Conservation (phyloP, 2,113 vertebrate genomes). For the Xyliphius kryptos region DNA sequence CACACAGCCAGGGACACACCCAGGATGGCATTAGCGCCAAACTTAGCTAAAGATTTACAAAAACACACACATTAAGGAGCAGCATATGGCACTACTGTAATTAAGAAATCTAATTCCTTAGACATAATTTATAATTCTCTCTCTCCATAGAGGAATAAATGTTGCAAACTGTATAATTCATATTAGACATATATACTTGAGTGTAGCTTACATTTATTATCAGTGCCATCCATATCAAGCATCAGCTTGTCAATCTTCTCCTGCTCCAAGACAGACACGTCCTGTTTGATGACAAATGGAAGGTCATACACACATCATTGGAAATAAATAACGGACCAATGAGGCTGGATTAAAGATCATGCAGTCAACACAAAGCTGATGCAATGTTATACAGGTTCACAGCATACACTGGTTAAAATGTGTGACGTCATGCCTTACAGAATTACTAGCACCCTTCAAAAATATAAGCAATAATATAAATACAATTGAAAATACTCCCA, state of each 20-base stretch:
- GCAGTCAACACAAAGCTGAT: slow-evolving; percentile 17
- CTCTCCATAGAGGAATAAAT: no score
- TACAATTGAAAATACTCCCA: background rate
- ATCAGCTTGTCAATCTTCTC: slow-evolving; percentile 93
- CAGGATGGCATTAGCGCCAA: no score
- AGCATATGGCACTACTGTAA: no score
- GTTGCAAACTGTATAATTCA: no score
- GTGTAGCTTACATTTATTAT: slow-evolving; percentile 94
- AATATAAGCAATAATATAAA: background rate
- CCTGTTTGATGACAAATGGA: slow-evolving; percentile 55
- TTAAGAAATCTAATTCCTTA: no score
- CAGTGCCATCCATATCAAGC: slow-evolving; percentile 97
- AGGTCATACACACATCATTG: background rate
- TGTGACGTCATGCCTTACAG: no score
- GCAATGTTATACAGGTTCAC: slow-evolving; percentile 30
- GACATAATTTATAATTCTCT: no score
- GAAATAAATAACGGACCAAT: background rate
- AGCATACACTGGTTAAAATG: slow-evolving; percentile 24
- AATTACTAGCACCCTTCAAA: no score
- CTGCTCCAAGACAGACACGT: slow-evolving; percentile 81
- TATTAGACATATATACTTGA: background rate
- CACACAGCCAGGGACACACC: slow-evolving; percentile 96
- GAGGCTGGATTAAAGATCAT: slow-evolving; percentile 24
- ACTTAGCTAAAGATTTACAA: slow-evolving; percentile 82
- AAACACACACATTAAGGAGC: background rate